A percentile compares a stretch with the other conserved stretches of the same genome.
Evolutionary conservation across 2,113 vertebrate species (phyloP).

Genomic region (Suncus etruscus): DNA sequence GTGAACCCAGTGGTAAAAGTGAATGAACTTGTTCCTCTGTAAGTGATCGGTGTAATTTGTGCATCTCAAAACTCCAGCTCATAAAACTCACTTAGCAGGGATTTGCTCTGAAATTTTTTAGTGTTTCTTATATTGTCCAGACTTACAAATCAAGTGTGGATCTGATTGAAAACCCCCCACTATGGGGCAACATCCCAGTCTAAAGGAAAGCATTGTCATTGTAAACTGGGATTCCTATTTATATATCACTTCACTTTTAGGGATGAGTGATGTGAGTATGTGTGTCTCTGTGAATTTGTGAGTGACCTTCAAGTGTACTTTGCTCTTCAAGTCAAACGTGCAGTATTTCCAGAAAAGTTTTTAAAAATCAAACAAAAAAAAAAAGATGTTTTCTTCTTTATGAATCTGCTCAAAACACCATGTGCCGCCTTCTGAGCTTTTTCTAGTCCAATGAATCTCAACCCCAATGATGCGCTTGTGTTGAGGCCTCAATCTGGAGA

Average conservation of each 20-base stretch:
- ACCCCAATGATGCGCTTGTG: constrained; percentile 53
- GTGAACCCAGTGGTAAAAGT: neutral
- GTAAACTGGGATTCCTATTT: constrained; percentile 41
- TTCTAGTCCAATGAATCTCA: constrained; percentile 52
- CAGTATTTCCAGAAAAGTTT: constrained; percentile 73
- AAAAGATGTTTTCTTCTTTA: constrained; percentile 64
- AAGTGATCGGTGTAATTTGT: neutral
- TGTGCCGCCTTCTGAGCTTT: constrained; percentile 72
- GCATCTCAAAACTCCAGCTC: constrained; percentile 64
- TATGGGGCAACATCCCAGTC: constrained; percentile 13
- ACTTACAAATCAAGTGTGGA: constrained; percentile 59
- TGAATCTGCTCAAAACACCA: constrained; percentile 76
- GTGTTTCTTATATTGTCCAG: neutral
- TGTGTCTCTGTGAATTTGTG: neutral
- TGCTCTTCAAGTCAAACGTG: constrained; percentile 65
- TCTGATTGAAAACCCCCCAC: neutral
- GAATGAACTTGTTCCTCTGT: neutral
- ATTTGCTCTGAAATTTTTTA: constrained; percentile 54
- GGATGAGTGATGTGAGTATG: neutral
- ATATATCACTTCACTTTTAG: constrained; percentile 43
- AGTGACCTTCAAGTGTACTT: constrained; percentile 74
- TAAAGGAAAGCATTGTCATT: neutral
- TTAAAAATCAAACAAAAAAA: neutral
- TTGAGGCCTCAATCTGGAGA: constrained; percentile 47
- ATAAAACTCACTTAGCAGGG: constrained; percentile 43